Percentiles rank a stretch among this genome's conserved stretches.
Conservation (phyloP, 2,797 vertebrate species). For the Dryobates pubescens region DNA sequence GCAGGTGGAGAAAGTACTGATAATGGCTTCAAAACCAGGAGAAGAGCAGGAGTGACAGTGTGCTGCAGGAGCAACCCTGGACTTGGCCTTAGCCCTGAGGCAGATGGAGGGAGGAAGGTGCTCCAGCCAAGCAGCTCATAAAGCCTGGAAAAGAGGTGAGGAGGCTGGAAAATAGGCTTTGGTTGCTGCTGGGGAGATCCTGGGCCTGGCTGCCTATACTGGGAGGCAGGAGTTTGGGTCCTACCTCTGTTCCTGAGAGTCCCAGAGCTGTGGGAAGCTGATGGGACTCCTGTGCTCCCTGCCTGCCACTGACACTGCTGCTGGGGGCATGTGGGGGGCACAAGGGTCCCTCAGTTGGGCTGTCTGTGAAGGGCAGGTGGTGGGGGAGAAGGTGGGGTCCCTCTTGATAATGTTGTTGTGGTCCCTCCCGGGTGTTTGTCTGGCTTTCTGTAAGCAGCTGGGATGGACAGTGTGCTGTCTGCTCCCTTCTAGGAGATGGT, state of each 20-base stretch:
- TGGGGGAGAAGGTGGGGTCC: too few species aligned
- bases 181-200: background rate
- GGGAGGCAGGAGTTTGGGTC: background rate
- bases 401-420: background rate
- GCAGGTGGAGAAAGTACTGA: background rate
- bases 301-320: too few species aligned
- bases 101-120: constrained; percentile 2
- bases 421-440: background rate
- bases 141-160: background rate
- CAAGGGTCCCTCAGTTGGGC: too few species aligned
- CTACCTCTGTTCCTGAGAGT: too few species aligned
- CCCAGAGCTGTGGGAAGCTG: too few species aligned
- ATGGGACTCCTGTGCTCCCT: background rate
- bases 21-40: background rate
- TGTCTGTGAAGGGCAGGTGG: background rate
- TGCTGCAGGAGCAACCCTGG: rapidly evolving
- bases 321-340: background rate
- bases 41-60: background rate
- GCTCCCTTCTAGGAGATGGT: background rate
- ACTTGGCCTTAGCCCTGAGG: background rate
- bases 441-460: background rate
- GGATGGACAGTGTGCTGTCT: background rate
- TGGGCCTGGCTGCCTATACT: background rate
- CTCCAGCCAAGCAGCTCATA: background rate
- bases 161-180: background rate